Evolutionary conservation across 2,113 vertebrate species (phyloP).

Genomic region (Pangasianodon hypophthalmus): DNA sequence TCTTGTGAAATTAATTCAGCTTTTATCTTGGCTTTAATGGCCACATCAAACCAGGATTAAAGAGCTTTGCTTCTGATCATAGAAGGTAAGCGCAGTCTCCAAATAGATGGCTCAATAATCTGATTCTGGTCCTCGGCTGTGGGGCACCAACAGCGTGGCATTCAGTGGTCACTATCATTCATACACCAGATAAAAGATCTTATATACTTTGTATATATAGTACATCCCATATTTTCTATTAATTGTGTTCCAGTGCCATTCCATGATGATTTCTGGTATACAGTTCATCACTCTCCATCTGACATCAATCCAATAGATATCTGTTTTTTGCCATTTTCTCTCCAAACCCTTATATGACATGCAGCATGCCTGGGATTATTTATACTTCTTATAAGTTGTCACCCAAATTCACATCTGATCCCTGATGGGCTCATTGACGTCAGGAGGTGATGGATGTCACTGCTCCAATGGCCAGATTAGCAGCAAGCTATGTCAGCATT

Average conservation of each 20-base stretch:
- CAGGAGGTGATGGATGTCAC: conserved; percentile 30
- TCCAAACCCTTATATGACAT: not conserved
- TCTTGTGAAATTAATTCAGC: conserved; percentile 33
- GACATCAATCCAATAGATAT: conserved; percentile 17
- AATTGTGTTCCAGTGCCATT: not conserved
- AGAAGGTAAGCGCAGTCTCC: conserved; percentile 25
- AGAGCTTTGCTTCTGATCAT: conserved; percentile 37
- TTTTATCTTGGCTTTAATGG: conserved; percentile 38
- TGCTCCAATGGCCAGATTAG: conserved; percentile 40
- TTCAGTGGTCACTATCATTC: not conserved
- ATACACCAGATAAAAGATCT: not conserved
- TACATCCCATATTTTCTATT: conserved; percentile 2
- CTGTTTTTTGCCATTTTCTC: not conserved
- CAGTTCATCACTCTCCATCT: not conserved
- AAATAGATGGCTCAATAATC: conserved; percentile 35
- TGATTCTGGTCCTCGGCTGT: not conserved
- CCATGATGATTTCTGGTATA: not conserved
- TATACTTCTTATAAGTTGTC: conserved; percentile 17
- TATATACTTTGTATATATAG: not conserved
- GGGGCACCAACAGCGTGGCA: not conserved
- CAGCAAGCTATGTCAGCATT: conserved; percentile 43
- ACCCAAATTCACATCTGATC: conserved; percentile 12
- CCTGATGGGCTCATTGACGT: conserved; percentile 38
- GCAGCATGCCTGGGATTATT: conserved; percentile 23
- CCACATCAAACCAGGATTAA: conserved; percentile 41